Base-by-base conservation (phyloP, 2,113 vertebrate species). In the Eulemur rufifrons region DNA sequence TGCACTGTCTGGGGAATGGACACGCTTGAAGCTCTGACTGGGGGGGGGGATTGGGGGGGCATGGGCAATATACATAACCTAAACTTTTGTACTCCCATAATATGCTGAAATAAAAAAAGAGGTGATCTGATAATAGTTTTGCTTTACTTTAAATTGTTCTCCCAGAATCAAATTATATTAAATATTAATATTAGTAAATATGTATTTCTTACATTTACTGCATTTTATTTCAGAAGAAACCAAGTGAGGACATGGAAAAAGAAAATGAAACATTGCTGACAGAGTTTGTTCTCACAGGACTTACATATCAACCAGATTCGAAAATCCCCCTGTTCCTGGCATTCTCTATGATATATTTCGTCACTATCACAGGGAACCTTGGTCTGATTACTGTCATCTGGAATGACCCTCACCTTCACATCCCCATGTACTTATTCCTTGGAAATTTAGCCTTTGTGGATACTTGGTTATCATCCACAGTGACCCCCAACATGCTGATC, bases 371-470 rank as follows among this genome's bases (percentile, higher is more conserved):
- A 7, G 95, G 97, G 2, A 98, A 98, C 91, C 29, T 98, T 64
- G 97, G 78, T 7, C 95, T 98, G 6, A 86, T 98, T 32, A 0
- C 82, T n/a, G 96, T 98, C 12, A 95, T 98, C 6, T 78, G 89
- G 9, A 76, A 74, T 74, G 97, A 98, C 68, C 64, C 45, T 27
- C 80, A 17, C 68, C 98, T 77, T 98, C 92, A 98, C 34, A 97
- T 96, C 32, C 98, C 98, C 34, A 98, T 99, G 98, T 98, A 98
- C 89, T 81, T 98, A 45, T 98, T 98, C n/a, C 90, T 98, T 56
- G 98, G 98, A 12, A 98, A 92, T 86, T 96, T 98, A 54, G 98
- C 98, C 12, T 15, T 98, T 1, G 98, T 98, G 12, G 97, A 97
- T 34, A 42, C 98, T 39, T 98, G 97, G 23, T 91, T 98, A 37